Conservation (phyloP, 2,113 vertebrate genomes). For the Scortum barcoo region DNA sequence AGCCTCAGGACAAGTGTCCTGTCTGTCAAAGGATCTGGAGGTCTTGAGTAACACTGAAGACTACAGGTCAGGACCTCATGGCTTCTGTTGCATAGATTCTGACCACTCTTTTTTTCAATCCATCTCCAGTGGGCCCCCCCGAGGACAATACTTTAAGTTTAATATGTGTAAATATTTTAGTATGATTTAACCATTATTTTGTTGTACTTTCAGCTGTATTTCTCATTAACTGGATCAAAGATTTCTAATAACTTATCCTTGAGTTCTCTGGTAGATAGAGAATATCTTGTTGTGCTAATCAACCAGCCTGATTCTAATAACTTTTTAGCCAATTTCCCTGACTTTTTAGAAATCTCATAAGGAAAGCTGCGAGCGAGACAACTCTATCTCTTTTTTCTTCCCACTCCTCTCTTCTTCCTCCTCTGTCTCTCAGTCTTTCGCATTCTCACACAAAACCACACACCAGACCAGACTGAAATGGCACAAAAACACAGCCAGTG, state of each 20-base stretch:
- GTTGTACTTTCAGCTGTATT: neutral
- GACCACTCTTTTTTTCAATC: no score
- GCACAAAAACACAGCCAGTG: neutral
- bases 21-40: neutral
- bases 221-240: neutral
- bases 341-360: constrained; percentile 32
- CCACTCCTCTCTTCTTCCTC: neutral
- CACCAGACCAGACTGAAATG: constrained; percentile 1
- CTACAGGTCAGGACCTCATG: neutral
- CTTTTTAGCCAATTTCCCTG: constrained; percentile 42
- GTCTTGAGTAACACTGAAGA: neutral
- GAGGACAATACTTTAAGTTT: neutral
- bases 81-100: neutral
- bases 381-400: neutral
- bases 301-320: constrained; percentile 35
- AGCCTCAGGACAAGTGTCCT: no score
- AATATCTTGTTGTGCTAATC: constrained; percentile 15
- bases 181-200: neutral
- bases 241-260: neutral
- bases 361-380: constrained; percentile 11
- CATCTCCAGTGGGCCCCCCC: neutral
- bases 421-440: neutral
- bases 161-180: neutral
- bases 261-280: neutral
- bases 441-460: neutral